These are phyloP conservation scores for Apamea anceps DNA, from an alignment of 2,888 invertebrate genomes.

Conservation along the genomic window DNA sequence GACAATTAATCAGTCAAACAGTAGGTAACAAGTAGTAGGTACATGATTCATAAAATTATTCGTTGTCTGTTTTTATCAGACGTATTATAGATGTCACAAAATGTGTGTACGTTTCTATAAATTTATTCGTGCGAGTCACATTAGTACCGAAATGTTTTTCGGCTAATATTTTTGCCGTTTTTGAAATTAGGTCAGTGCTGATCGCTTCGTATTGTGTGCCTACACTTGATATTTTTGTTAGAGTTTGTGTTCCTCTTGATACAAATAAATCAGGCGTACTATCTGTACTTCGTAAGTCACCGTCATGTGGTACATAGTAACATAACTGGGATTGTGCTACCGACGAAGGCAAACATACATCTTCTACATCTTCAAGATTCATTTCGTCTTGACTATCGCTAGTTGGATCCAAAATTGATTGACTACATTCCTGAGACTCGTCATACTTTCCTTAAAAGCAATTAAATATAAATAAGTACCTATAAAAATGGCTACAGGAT, in stretches of 20 bases:
- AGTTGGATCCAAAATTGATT: conserved; percentile 42
- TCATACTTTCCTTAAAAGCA: conserved; percentile 44
- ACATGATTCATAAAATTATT: no score
- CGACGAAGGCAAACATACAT: conserved; percentile 44
- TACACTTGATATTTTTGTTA: conserved; percentile 47
- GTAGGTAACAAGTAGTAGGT: conserved; percentile 38
- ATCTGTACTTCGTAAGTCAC: conserved; percentile 44
- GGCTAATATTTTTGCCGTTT: conserved; percentile 43
- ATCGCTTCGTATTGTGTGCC: conserved; percentile 43
- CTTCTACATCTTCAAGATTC: conserved; percentile 44
- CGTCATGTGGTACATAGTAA: conserved; percentile 44
- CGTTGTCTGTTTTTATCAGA: conserved; percentile 42
- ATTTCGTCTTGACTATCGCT: conserved; percentile 43
- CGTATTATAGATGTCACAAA: conserved; percentile 42
- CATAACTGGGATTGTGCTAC: conserved; percentile 38
- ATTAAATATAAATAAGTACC: conserved; percentile 38
- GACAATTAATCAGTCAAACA: conserved; percentile 41
- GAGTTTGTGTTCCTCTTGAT: conserved; percentile 44
- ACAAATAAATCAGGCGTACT: conserved; percentile 42
- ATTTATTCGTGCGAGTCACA: conserved; percentile 42
- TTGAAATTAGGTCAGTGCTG: conserved; percentile 43
- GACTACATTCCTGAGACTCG: conserved; percentile 43
- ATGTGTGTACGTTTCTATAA: conserved; percentile 40
- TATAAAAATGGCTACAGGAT: conserved; percentile 41
- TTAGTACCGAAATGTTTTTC: conserved; percentile 41